Evolutionary conservation across 2,113 vertebrate species (phyloP), one percentile per base, ranked within the genome.

Genomic region (Epinephelus cyanopodus): DNA sequence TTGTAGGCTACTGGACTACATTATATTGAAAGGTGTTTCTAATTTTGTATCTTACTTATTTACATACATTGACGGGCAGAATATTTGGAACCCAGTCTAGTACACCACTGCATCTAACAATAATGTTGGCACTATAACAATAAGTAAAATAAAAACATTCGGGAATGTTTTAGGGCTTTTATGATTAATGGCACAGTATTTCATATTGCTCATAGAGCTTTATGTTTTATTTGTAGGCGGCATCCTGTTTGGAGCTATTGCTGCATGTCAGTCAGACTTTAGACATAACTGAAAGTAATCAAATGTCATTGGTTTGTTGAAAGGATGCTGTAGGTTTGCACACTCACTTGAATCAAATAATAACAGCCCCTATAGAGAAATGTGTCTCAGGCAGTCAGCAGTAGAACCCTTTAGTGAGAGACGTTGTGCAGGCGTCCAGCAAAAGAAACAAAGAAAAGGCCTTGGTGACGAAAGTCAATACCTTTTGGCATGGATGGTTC

Each of bases 401-500:
- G n/a, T 62, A 66, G 57, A 62, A n/a, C 2, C 12, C 25, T 21
- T 67, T 25, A 68, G 14, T 61, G 45, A 52, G 33, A 8, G 53
- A 73, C 27, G 68, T 14, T 52, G 37, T 53, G 47, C 25, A n/a
- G 42, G 25, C 12, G 0, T 73, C 19, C 33, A 57, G 33, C 19
- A 19, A 37, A 4, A 53, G n/a, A 52, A 48, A 72, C 39, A 71
- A 50, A 56, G n/a, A 57, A n/a, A 52, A 50, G 48, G 56, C 39
- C 68, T 63, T 53, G 33, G 69, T 60, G 19, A 23, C 33, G 27
- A 37, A 67, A 33, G 14, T 23, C 79, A 64, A 13, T 69, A 39
- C 33, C 23, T 82, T 17, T 9, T 56, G 39, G 10, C 66, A 37
- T 47, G 48, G 15, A n/a, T 56, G 64, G 61, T 83, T 80, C 19